Evolutionary conservation across 2,888 invertebrate genomes (phyloP), one percentile per base, ranked within the genome.

Genomic region (Cerceris rybyensis): DNA sequence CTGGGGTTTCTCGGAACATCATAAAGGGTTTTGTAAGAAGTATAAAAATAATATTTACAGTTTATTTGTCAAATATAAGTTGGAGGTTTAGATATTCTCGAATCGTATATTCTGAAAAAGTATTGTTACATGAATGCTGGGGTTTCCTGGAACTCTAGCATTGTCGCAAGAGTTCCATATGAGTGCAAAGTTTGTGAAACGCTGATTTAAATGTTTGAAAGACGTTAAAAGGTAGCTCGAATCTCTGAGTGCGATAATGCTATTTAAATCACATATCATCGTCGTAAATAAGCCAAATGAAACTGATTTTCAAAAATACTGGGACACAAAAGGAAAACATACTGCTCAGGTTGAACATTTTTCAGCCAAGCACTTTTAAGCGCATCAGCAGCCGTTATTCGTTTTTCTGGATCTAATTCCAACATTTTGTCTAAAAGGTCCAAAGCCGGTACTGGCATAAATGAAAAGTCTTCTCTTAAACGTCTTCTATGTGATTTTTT

Each of bases 351-450:
- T 90, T 97, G 96, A 61, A 99, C 96, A 92, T 96, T 96, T 93
- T 96, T 96, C 69, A 99, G 93, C 99, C 99, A 99, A 43, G 96
- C 95, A 80, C 97, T 97, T 92, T 96, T 96, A 6, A 99, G 94
- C 4, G 99, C 99, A 89, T 98, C 97, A 80, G 98, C 97, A 1
- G 99, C 98, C 0, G 98, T 97, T 84, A 99, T 98, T 83, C 99
- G 94, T 90, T 96, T 96, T 60, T 96, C 96, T 0, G 99, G 99
- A 93, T 99, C 99, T 85, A 99, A 93, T 90, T 98, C 98, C 83
- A 99, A 93, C 99, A 99, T 99, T 91, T 96, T 95, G 93, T 99
- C 99, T 65, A 99, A 94, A 79, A 99, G 94, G 91, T 98, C 98
- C 70, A 99, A 94, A 0, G 99, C 98, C 28, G 96, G 94, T 6